A percentile compares a stretch with the other conserved stretches of the same genome.
Conservation (phyloP, 2,797 vertebrate species). For the Poecilia wingei region DNA sequence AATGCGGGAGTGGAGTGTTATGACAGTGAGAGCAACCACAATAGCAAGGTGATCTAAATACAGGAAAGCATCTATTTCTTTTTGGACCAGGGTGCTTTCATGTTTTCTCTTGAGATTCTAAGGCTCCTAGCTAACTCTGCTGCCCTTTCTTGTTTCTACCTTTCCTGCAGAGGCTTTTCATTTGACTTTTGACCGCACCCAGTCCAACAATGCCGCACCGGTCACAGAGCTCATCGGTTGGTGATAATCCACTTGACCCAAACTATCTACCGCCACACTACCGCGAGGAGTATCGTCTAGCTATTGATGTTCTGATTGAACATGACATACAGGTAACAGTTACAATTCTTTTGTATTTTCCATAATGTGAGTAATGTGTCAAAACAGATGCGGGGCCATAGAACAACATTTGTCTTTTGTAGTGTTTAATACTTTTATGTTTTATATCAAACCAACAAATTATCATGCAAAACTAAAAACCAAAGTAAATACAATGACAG, state of each 20-base stretch:
- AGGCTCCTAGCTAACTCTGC: neutral
- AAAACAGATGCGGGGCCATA: neutral
- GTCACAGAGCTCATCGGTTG: slow-evolving; percentile 93
- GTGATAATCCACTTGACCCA: slow-evolving; percentile 93
- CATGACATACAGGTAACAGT: slow-evolving; percentile 79
- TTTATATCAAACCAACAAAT: neutral
- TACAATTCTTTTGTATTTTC: neutral
- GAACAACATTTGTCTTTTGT: neutral
- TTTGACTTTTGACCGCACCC: slow-evolving; percentile 30
- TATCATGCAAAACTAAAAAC: neutral
- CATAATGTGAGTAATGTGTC: neutral
- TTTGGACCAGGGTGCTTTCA: neutral
- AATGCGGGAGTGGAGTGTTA: slow-evolving; percentile 10
- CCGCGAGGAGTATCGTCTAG: slow-evolving; percentile 96
- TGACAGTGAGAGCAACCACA: slow-evolving; percentile 3
- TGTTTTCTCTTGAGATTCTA: neutral
- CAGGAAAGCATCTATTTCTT: neutral
- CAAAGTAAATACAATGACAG: neutral
- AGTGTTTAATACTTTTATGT: neutral
- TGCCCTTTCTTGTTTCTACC: slow-evolving; percentile 25
- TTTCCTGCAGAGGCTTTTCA: slow-evolving; percentile 51
- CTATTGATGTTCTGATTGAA: slow-evolving; percentile 92
- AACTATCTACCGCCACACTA: slow-evolving; percentile 95
- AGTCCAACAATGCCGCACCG: slow-evolving; percentile 88
- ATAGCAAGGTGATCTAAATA: slow-evolving; percentile 9